These are phyloP conservation scores for Poecilia wingei DNA, from an alignment of 2,797 vertebrate genomes.

Conservation along the genomic window DNA sequence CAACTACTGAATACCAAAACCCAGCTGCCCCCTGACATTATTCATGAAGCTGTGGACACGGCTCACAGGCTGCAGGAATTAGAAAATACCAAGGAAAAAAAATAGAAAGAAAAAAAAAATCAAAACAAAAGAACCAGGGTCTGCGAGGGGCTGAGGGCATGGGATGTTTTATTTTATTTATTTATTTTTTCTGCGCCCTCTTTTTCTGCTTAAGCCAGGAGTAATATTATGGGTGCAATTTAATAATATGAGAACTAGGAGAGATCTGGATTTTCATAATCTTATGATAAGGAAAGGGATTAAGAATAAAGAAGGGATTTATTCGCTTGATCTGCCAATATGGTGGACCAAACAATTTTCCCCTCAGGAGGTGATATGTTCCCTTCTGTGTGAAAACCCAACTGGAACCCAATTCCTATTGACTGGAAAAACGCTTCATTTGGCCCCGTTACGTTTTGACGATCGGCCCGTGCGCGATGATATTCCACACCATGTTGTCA, in stretches of 20 bases:
- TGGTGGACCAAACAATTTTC: conserved; percentile 81
- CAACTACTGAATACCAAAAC: conserved; percentile 73
- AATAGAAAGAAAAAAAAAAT: conserved; percentile 52
- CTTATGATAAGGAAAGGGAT: conserved; percentile 85
- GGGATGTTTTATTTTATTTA: conserved; percentile 36
- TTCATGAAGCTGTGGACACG: conserved; percentile 57
- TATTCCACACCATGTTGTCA: conserved; percentile 32
- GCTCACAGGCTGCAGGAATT: conserved; percentile 61
- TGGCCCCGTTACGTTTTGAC: conserved; percentile 47
- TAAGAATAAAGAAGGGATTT: conserved; percentile 87
- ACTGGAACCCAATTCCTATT: conserved; percentile 72
- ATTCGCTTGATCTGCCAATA: conserved; percentile 87
- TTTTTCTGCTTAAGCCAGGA: conserved; percentile 74
- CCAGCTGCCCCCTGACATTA: conserved; percentile 65
- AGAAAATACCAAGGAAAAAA: conserved; percentile 68
- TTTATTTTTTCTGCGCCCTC: conserved; percentile 5
- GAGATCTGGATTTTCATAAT: conserved; percentile 86
- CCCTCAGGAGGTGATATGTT: conserved; percentile 79
- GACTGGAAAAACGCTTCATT: conserved; percentile 65
- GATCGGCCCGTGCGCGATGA: conserved; percentile 37
- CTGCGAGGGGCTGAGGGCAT: conserved; percentile 53
- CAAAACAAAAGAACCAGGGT: conserved; percentile 76
- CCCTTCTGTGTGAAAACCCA: conserved; percentile 55
- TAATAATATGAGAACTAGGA: conserved; percentile 83
- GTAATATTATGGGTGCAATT: conserved; percentile 85